Evolutionary conservation across 1,140 invertebrate genomes (phyloP).

Genomic region (Paralvinella palmiformis): DNA sequence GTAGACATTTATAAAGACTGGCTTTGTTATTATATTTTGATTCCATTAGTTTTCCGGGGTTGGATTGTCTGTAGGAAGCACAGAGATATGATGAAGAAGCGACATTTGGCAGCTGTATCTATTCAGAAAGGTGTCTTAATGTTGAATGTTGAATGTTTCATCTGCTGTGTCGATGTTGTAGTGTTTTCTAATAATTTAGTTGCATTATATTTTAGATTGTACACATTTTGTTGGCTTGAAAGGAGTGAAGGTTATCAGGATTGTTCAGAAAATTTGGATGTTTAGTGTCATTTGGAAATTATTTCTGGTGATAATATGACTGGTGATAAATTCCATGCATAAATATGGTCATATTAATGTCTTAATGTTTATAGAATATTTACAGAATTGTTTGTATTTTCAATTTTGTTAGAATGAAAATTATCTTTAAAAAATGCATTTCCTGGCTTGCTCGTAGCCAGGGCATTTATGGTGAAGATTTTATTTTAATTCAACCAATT

Average conservation of each 20-base stretch:
- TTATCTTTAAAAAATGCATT: too few relatives aligned
- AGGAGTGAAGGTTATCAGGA: background rate
- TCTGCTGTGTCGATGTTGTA: background rate
- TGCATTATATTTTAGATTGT: background rate
- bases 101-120: conserved; percentile 27
- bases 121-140: conserved; percentile 17
- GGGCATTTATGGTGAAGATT: too few relatives aligned
- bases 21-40: background rate
- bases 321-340: too few relatives aligned
- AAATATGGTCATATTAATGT: too few relatives aligned
- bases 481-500: too few relatives aligned
- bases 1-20: background rate
- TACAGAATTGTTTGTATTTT: too few relatives aligned
- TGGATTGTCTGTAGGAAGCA: conserved; percentile 25
- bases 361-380: too few relatives aligned
- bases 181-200: background rate
- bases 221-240: background rate
- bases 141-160: conserved; percentile 28
- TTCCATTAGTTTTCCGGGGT: conserved; percentile 24
- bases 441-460: too few relatives aligned
- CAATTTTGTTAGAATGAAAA: too few relatives aligned
- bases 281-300: background rate
- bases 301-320: too few relatives aligned
- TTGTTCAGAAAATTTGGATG: background rate
- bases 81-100: conserved; percentile 19